Evolutionary conservation across 2,888 invertebrate species (phyloP), one percentile per base, ranked within the genome.

Genomic region (Xylota segnis): DNA sequence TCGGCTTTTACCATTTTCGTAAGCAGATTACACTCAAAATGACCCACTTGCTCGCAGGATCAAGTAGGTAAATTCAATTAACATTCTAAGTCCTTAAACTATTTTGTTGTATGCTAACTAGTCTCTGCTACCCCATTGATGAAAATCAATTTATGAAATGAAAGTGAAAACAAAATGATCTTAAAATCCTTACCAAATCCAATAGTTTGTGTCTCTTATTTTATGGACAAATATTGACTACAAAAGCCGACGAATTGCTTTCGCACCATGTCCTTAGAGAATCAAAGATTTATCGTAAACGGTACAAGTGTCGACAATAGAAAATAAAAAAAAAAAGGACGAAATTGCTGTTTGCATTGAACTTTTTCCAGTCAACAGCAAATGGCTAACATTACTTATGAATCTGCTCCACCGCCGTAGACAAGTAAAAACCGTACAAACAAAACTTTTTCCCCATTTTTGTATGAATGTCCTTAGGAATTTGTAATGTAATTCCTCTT

Each of bases 311-410:
- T 18, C 32, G 12, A 61, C 23, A 12, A 34, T 18, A 50, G 4
- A 37, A n/a, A n/a, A n/a, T n/a, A 23, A 23, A 23, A 23, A 23
- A 23, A 23, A n/a, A 59, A 65, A 50, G 50, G 50, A 47, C 12
- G 12, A 65, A 47, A 65, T 65, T 34, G 52, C 40, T 66, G 18
- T 66, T 66, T 40, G 14, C 37, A 52, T 66, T 50, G 18, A 66
- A 66, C 50, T 52, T 52, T 50, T 66, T 40, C 43, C 70, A 61
- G 29, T 54, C 50, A 61, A 45, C 65, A 47, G 43, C 61, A 78
- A 78, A 70, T 47, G 70, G 18, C 70, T 70, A 47, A 78, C 70
- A 76, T 76, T 71, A 78, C 78, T 78, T 54, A 63, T 61, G 70
- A 71, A 70, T 77, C 58, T 59, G 52, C 29, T 72, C 54, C 23